Conservation (phyloP, 2,113 vertebrate species). For the human region GRCh38 chr3:72924501-72925000, state of each 20-base stretch:
- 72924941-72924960: background rate
- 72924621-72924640: background rate
- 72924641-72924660: background rate
- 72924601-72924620: background rate
- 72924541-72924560: background rate
- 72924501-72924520: background rate
- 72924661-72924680: background rate
- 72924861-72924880: background rate
- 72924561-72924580: background rate
- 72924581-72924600: background rate
- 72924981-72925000: too few species aligned
- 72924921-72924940: background rate
- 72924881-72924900: background rate
- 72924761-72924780: background rate
- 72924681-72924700: background rate
- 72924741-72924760: background rate
- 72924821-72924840: background rate
- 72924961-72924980: background rate
- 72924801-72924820: background rate
- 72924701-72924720: background rate
- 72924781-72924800: background rate
- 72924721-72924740: background rate
- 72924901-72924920: background rate
- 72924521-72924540: background rate
- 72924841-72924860: background rate